Evolutionary conservation across 1,140 invertebrate genomes (phyloP).

Genomic region (Papilio xuthus): DNA sequence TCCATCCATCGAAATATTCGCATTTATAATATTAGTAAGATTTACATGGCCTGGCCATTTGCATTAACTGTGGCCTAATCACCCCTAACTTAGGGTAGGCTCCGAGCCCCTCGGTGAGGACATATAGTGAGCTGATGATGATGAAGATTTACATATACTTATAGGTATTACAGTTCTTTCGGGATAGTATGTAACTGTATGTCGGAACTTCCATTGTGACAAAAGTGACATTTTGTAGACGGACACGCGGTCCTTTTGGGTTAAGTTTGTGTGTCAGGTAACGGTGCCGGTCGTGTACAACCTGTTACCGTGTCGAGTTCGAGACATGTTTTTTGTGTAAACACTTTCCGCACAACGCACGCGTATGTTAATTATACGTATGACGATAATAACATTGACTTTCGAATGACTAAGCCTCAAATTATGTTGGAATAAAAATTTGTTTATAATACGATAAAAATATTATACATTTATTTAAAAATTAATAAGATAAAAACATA

Average conservation of each 20-base stretch:
- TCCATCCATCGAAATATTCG: too few species aligned
- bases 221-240: slow-evolving; percentile 22
- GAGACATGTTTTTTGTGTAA: slow-evolving; percentile 35
- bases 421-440: not conserved
- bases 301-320: slow-evolving; percentile 27
- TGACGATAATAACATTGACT: slow-evolving; percentile 21
- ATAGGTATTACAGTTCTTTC: not conserved
- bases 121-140: too few species aligned
- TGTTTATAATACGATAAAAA: too few species aligned
- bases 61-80: too few species aligned
- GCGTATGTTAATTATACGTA: slow-evolving; percentile 28
- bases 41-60: too few species aligned
- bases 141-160: not conserved
- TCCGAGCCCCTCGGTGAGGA: too few species aligned
- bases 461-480: too few species aligned
- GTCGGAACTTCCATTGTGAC: not conserved
- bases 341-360: slow-evolving; percentile 31
- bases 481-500: too few species aligned
- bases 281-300: slow-evolving; percentile 31
- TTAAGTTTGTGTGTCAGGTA: slow-evolving; percentile 31
- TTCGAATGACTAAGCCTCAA: slow-evolving; percentile 8
- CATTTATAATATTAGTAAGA: too few species aligned
- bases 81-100: too few species aligned
- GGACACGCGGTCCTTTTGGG: slow-evolving; percentile 31
- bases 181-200: not conserved